phyloP scores from a whole-genome alignment of 2,888 invertebrate species.

The Stomorhina lunata region DNA sequence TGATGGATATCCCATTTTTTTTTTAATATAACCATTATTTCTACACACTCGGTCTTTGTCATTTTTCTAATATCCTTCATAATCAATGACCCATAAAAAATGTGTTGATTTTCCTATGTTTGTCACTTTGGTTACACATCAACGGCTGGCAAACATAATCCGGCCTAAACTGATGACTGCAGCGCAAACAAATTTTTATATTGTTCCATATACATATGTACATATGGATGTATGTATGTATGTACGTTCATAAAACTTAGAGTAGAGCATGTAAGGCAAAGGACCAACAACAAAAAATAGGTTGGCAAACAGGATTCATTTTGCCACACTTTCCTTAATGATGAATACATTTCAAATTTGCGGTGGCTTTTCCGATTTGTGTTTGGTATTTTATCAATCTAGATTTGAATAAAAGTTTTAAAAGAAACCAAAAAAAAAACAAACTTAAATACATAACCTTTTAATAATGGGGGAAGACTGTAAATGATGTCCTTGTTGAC shows the following conservation, averaged over 20 bases:
- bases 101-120: constrained; percentile 25
- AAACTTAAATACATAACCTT: constrained; percentile 9
- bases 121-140: constrained; percentile 33
- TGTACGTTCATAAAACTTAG: no score
- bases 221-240: no score
- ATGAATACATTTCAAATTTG: constrained; percentile 13
- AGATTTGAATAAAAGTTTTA: neutral
- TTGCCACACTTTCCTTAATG: neutral
- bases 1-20: no score
- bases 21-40: no score
- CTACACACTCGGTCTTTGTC: neutral
- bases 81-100: constrained; percentile 56
- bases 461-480: neutral
- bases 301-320: neutral
- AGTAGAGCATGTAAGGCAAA: no score
- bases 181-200: neutral
- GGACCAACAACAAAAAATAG: neutral
- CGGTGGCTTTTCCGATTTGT: neutral
- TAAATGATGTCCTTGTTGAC: constrained; percentile 18
- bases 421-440: neutral
- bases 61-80: constrained; percentile 31
- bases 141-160: constrained; percentile 42
- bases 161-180: constrained; percentile 15
- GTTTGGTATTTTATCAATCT: neutral
- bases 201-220: neutral